Percentiles rank a stretch among this genome's conserved stretches.
These are phyloP conservation scores for Branchellion lobata DNA, from an alignment of 2,888 invertebrate genomes.

Conservation along the genomic window DNA sequence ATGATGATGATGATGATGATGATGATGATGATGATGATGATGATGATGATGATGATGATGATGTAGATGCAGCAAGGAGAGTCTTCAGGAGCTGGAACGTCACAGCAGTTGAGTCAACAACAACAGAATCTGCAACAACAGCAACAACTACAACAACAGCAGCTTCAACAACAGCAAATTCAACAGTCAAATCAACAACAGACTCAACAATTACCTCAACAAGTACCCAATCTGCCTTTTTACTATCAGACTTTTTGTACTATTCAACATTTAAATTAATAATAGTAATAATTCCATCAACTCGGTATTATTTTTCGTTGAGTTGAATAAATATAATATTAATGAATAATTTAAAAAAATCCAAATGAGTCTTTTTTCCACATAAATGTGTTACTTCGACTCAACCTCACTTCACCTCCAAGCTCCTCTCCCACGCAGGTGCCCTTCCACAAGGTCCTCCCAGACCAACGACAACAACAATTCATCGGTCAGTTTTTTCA, in stretches of 20 bases:
- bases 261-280: no score
- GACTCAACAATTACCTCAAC: no score
- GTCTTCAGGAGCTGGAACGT: not conserved
- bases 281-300: no score
- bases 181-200: not conserved
- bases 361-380: no score
- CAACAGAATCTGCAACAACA: not conserved
- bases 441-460: not conserved
- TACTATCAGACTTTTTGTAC: no score
- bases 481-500: not conserved
- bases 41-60: not conserved
- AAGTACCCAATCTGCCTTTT: no score
- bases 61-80: not conserved
- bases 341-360: no score
- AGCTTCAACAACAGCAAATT: not conserved
- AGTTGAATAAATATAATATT: no score
- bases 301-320: no score
- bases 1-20: constrained; percentile 31
- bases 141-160: not conserved
- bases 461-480: constrained; percentile 8
- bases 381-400: no score
- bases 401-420: not conserved
- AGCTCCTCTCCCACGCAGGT: not conserved
- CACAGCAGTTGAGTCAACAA: not conserved
- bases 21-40: constrained; percentile 29